Base-by-base conservation (phyloP, 2,113 vertebrate genomes). In the Bagarius yarrelli region DNA sequence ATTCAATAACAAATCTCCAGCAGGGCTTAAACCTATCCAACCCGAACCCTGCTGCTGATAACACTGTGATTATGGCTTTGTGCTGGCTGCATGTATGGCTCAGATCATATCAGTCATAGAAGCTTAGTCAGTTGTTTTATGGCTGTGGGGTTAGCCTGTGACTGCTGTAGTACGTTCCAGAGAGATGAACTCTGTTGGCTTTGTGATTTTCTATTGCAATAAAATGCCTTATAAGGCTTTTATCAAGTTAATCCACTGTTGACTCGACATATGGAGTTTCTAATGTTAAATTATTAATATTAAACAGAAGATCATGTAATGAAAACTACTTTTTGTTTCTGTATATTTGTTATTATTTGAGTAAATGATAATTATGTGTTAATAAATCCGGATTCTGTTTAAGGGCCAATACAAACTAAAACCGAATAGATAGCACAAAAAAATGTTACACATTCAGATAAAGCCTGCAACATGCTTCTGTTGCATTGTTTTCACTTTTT, bases 1-100 rank as follows among this genome's bases (percentile, higher is more conserved):
- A 89, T 89, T 87, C 90, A 83, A 88, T 90, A 91, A 92, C 71
- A 88, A 85, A 88, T 87, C 86, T 87, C 83, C 74, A 80, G 56
- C 73, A 61, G 70, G 84, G 86, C 81, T 78, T 82, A 86, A 85
- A 84, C 53, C 63, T 76, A 83, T 78, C 81, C 84, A 85, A 63
- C 64, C 72, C 80, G 76, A 87, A 80, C 83, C 78, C 77, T 23
- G 66, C 82, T 83, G 73, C 84, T 87, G 85, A 86, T 86, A 87
- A 86, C 87, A 87, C 75, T 79, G 85, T 59, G 81, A 84, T 86
- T 83, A 83, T 81, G 85, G 74, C 84, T 86, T 87, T 86, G 85
- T 86, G 79, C 53, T 30, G 60, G 69, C 23, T 64, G 52, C 59
- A 81, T 63, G 83, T 80, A 85, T 57, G 78, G 83, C 82, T 79